Evolutionary conservation across 1,140 invertebrate species (phyloP).

Genomic region (Hyposmocoma kahamanoa): DNA sequence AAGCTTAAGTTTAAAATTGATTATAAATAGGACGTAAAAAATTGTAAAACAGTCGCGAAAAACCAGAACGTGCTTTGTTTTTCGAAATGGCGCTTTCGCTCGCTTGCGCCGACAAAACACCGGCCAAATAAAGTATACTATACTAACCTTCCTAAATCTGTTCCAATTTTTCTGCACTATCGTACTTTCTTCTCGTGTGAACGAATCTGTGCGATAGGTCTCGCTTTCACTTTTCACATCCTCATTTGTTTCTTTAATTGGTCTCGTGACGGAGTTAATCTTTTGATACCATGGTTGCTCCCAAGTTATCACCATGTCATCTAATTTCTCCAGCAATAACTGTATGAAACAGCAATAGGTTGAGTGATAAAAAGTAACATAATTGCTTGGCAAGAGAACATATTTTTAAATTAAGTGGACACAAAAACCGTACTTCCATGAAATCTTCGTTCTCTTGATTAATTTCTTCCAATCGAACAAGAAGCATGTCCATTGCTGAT

Average conservation of each 20-base stretch:
- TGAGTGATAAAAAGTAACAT: not conserved
- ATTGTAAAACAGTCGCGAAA: not conserved
- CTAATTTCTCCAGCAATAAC: constrained; percentile 24
- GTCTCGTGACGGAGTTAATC: constrained; percentile 24
- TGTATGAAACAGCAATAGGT: constrained; percentile 5
- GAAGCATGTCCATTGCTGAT: constrained; percentile 27
- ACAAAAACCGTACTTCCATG: constrained; percentile 24
- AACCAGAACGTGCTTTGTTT: not conserved
- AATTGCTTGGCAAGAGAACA: not conserved
- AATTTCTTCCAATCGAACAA: constrained; percentile 22
- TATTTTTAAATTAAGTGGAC: not conserved
- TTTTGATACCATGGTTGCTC: constrained; percentile 43
- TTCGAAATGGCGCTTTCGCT: too few species aligned
- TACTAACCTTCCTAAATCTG: constrained; percentile 27
- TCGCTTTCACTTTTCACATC: constrained; percentile 9
- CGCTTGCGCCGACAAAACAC: too few species aligned
- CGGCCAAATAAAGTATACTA: too few species aligned
- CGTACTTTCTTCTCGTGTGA: constrained; percentile 29
- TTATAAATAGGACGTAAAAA: not conserved
- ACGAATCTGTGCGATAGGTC: constrained; percentile 17
- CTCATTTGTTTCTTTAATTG: constrained; percentile 21
- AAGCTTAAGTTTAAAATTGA: too few species aligned
- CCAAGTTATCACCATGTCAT: constrained; percentile 30
- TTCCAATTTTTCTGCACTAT: constrained; percentile 34
- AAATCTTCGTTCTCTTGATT: constrained; percentile 31